phyloP scores from a whole-genome alignment of 2,113 vertebrate genomes.

The Pipra filicauda region DNA sequence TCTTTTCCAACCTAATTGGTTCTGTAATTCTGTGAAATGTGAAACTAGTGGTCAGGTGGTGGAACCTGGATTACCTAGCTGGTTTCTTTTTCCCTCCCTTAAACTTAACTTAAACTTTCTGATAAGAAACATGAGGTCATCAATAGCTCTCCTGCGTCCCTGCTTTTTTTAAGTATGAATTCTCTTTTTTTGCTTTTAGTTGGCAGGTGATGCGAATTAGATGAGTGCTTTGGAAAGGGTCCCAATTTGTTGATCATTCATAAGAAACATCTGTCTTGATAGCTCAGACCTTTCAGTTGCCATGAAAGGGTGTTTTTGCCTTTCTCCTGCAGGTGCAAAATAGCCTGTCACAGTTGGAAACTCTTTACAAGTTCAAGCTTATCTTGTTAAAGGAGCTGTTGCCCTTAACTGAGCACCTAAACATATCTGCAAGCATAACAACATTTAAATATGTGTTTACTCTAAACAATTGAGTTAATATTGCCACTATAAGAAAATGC shows the following conservation, averaged over 20 bases:
- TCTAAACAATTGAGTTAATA: not conserved
- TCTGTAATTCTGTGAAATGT: not conserved
- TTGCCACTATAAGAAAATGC: not conserved
- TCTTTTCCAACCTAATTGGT: not conserved
- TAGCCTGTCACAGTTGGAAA: not conserved
- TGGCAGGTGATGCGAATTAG: not conserved
- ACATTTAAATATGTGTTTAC: not conserved
- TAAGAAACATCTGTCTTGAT: not conserved
- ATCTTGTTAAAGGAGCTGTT: not conserved
- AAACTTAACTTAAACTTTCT: not conserved
- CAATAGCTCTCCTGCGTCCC: not conserved
- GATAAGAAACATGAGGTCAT: not conserved
- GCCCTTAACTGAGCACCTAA: not conserved
- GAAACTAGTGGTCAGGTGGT: not conserved
- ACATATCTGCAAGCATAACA: not conserved
- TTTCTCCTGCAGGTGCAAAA: not conserved
- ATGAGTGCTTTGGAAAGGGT: not conserved
- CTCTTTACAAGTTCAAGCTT: not conserved
- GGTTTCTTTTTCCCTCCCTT: not conserved
- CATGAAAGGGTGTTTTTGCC: not conserved
- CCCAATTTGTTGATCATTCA: not conserved
- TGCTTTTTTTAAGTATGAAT: not conserved
- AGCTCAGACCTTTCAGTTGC: not conserved
- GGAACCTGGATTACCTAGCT: not conserved
- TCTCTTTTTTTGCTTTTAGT: not conserved